These are phyloP conservation scores for Troilus luridus DNA, from an alignment of 2,888 invertebrate genomes.

Conservation along the genomic window DNA sequence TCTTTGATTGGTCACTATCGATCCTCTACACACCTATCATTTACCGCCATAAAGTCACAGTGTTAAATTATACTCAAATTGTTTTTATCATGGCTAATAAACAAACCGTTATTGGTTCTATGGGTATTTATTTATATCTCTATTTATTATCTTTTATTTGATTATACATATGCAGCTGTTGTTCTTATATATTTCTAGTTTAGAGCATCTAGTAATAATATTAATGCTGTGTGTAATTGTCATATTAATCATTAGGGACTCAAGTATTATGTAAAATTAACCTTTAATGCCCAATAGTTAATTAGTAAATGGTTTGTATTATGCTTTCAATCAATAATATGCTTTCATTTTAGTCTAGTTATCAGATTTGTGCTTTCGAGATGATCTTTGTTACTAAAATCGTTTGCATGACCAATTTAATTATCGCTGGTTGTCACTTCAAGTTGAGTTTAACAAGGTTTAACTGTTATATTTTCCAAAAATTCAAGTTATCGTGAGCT, in stretches of 20 bases:
- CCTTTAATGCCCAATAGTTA: background rate
- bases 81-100: slow-evolving; percentile 35
- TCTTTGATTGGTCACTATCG: background rate
- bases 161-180: background rate
- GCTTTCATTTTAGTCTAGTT: too few relatives aligned
- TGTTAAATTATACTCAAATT: background rate
- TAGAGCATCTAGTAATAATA: background rate
- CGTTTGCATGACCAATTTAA: background rate
- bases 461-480: too few relatives aligned
- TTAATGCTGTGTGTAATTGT: background rate
- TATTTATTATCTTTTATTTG: background rate
- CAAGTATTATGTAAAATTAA: background rate
- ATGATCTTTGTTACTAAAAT: background rate
- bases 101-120: slow-evolving; percentile 18
- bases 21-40: background rate
- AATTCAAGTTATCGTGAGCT: too few relatives aligned
- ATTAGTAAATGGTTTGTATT: background rate
- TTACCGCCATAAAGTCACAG: slow-evolving; percentile 24
- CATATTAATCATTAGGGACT: background rate
- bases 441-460: too few relatives aligned
- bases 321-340: background rate
- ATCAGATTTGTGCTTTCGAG: too few relatives aligned
- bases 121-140: slow-evolving; percentile 44
- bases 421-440: background rate
- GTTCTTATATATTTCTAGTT: background rate